Conservation (phyloP, 2,113 vertebrate species). For the Cyanoramphus novaezelandiae region DNA sequence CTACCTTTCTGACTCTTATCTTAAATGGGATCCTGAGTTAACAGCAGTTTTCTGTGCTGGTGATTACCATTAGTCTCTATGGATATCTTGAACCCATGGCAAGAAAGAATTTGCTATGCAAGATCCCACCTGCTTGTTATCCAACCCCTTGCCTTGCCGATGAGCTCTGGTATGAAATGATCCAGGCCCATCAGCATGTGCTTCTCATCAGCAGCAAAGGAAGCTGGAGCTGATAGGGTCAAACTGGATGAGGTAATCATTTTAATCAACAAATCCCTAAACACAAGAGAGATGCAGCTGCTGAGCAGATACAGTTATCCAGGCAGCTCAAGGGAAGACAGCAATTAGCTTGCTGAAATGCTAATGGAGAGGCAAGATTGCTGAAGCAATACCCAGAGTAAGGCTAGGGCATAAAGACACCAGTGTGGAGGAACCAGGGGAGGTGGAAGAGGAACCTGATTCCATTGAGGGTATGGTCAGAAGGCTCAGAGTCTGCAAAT, state of each 20-base stretch:
- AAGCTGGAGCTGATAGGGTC: conserved; percentile 6
- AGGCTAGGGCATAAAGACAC: not conserved
- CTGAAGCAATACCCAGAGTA: not conserved
- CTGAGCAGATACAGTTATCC: not conserved
- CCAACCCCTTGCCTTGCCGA: not conserved
- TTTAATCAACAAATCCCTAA: conserved; percentile 49
- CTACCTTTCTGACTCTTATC: not conserved
- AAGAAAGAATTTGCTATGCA: not conserved
- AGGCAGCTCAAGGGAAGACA: not conserved
- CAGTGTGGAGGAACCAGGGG: not conserved
- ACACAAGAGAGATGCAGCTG: conserved; percentile 14
- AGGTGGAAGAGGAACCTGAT: not conserved
- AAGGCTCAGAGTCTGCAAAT: not conserved
- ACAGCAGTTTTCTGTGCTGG: not conserved
- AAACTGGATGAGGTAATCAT: conserved; percentile 30
- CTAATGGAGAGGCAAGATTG: not conserved
- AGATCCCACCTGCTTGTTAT: not conserved
- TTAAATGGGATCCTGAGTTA: not conserved
- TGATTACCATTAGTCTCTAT: not conserved
- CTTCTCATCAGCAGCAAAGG: conserved; percentile 38
- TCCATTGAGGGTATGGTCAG: not conserved
- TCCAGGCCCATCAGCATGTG: conserved; percentile 23
- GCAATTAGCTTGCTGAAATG: conserved; percentile 22
- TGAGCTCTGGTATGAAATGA: not conserved
- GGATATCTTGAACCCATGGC: not conserved